Percentiles rank a stretch among this genome's conserved stretches.
Conservation (phyloP, 2,888 invertebrate species). For the Tholera decimalis region DNA sequence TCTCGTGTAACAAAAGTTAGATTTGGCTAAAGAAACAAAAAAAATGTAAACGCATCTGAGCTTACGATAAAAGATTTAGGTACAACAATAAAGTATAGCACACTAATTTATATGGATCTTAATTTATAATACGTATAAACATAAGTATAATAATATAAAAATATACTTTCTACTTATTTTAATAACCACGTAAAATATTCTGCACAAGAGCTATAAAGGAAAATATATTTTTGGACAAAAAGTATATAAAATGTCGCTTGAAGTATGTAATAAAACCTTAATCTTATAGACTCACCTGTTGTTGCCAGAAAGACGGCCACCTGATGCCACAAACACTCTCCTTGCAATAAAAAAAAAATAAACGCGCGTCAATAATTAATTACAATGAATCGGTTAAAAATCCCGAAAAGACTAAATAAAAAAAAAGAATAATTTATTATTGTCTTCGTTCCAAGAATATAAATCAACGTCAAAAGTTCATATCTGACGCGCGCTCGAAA, state of each 20-base stretch:
- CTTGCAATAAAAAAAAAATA: conserved; percentile 57
- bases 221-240: neutral
- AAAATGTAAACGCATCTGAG: neutral
- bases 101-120: too few relatives aligned
- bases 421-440: conserved; percentile 51
- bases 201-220: neutral
- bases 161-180: neutral
- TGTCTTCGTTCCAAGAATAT: conserved; percentile 56
- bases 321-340: conserved; percentile 67
- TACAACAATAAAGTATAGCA: too few relatives aligned
- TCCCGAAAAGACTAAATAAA: conserved; percentile 21
- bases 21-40: neutral
- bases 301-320: conserved; percentile 61
- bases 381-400: conserved; percentile 35
- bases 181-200: neutral
- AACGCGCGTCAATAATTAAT: conserved; percentile 51
- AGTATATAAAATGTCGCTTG: neutral
- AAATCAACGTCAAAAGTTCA: conserved; percentile 73
- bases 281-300: conserved; percentile 70
- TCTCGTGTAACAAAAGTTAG: neutral
- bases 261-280: conserved; percentile 1
- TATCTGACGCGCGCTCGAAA: conserved; percentile 67
- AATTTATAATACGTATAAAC: too few relatives aligned
- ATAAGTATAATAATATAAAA: neutral
- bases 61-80: too few relatives aligned